Conservation (phyloP, 2,113 vertebrate genomes). For the Stigmatopora argus region DNA sequence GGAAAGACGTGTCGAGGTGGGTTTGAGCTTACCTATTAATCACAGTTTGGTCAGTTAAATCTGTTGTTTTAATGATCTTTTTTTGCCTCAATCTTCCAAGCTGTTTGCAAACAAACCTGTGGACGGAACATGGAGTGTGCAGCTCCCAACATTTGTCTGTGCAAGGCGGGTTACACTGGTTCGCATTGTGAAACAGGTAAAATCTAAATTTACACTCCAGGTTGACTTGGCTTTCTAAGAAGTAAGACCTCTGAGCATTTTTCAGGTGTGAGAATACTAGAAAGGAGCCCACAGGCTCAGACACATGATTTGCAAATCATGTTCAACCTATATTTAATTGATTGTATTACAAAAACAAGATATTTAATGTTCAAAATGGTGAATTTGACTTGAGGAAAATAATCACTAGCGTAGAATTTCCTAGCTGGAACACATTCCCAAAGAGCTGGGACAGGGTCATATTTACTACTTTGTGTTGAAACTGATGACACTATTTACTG, state of each 20-base stretch:
- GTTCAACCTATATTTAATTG: no score
- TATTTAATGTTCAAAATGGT: no score
- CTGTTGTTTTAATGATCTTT: neutral
- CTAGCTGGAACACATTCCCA: no score
- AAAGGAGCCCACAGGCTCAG: no score
- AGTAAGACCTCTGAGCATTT: neutral
- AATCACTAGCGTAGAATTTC: no score
- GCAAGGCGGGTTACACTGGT: conserved; percentile 63
- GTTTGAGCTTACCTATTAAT: neutral
- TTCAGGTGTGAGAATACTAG: neutral
- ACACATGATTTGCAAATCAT: no score
- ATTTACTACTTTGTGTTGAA: no score
- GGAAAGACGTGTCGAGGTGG: conserved; percentile 72
- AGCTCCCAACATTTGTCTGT: conserved; percentile 65
- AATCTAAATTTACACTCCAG: neutral
- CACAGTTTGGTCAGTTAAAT: neutral
- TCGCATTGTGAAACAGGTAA: conserved; percentile 57
- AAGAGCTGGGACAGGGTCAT: no score
- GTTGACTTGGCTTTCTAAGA: neutral
- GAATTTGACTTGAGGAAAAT: no score
- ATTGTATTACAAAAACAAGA: no score
- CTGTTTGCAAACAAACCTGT: conserved; percentile 63
- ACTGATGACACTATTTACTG: no score
- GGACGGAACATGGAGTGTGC: conserved; percentile 70
- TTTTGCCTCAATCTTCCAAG: conserved; percentile 38